Percentiles rank a stretch among this genome's conserved stretches.
Evolutionary conservation across 2,888 invertebrate species (phyloP).

Genomic region (Poecilobothrus nobilitatus): DNA sequence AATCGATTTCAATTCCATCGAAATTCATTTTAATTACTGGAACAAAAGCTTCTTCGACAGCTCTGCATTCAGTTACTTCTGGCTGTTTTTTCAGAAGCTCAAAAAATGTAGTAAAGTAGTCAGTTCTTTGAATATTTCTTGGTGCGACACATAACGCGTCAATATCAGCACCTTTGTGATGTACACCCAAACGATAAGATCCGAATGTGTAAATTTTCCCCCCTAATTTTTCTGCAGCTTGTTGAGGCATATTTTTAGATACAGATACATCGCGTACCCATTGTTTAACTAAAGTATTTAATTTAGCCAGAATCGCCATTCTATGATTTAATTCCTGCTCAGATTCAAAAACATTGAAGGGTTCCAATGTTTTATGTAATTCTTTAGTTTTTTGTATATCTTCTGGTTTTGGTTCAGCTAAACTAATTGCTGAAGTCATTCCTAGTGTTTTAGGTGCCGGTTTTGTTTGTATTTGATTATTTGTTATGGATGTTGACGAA

Average conservation of each 20-base stretch:
- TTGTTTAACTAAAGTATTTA: slow-evolving; percentile 83
- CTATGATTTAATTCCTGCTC: slow-evolving; percentile 85
- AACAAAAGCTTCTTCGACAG: slow-evolving; percentile 97
- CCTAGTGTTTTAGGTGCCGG: slow-evolving; percentile 49
- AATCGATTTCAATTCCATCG: slow-evolving; percentile 96
- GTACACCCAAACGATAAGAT: slow-evolving; percentile 90
- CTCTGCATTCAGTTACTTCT: slow-evolving; percentile 74
- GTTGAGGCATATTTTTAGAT: slow-evolving; percentile 84
- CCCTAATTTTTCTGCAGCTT: slow-evolving; percentile 82
- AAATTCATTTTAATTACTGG: slow-evolving; percentile 99
- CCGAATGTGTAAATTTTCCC: slow-evolving; percentile 99
- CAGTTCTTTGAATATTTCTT: slow-evolving; percentile 82
- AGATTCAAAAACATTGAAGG: slow-evolving; percentile 83
- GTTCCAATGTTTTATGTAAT: slow-evolving; percentile 64
- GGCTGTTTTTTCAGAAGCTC: slow-evolving; percentile 78
- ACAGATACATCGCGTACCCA: slow-evolving; percentile 90
- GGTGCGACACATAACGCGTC: slow-evolving; percentile 98
- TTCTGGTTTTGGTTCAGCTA: slow-evolving; percentile 66
- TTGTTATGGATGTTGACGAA: slow-evolving; percentile 14
- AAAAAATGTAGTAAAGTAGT: slow-evolving; percentile 94
- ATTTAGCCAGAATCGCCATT: slow-evolving; percentile 72
- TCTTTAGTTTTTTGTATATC: slow-evolving; percentile 64
- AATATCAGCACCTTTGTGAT: slow-evolving; percentile 96
- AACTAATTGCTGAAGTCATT: slow-evolving; percentile 90
- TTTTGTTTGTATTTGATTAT: background rate